Base-by-base conservation (phyloP, 1,140 invertebrate genomes). In the Drosophila nigromelanica region DNA sequence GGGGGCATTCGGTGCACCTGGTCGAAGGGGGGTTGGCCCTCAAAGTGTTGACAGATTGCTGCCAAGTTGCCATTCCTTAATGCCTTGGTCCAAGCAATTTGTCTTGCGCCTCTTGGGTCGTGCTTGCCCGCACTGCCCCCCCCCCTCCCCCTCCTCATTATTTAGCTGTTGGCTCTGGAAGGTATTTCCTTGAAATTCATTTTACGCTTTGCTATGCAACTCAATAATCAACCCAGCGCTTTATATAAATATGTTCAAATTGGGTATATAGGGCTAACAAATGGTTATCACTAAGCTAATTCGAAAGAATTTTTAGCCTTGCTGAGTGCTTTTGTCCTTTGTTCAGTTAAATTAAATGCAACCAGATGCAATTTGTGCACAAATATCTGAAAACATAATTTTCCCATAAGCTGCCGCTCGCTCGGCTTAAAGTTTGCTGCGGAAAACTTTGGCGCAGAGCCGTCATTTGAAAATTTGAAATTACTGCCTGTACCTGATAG, bases 21-120 rank as follows among this genome's bases (percentile, higher is more conserved):
- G 56, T 42, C 50, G 45, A 10, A 7, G 11, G 21, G 24, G 21
- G 21, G 27, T 24, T 11, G 24, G 14, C 55, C 42, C 55, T 37
- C 45, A 76, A 86, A 81, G 81, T 85, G 81, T 80, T 86, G 82
- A 85, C 80, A 86, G 81, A 86, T 80, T 85, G 78, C 81, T 85
- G 80, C 81, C 81, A 85, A 81, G 80, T 83, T 85, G 64, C 40
- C 81, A 76, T 67, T 80, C 70, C 74, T 76, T 74, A 80, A 85
- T 86, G 81, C 63, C 61, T 52, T 86, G 66, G 61, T 66, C 61
- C 69, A 45, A 64, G 69, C 69, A 66, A 71, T 80, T 85, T 80
- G 47, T 73, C 69, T 80, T 58, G 14, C 39, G 42, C 30, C 27
- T 27, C 40, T 58, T 24, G 33, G 39, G 6, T 7, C 24, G 5